Conservation (phyloP, 2,797 vertebrate genomes). For the Poeciliopsis paucimaculata region DNA sequence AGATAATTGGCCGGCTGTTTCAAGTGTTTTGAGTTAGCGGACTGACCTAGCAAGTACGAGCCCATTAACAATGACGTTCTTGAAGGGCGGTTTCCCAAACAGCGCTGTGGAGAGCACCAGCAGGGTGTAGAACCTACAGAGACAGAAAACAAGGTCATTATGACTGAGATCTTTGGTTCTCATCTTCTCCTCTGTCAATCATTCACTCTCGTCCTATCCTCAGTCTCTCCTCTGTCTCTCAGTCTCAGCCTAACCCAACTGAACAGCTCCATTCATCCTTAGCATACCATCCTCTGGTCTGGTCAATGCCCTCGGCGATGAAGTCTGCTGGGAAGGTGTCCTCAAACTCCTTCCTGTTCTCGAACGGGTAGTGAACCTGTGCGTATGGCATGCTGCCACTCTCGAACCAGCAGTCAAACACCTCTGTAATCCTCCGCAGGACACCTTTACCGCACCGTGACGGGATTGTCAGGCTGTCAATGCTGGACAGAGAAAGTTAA, state of each 20-base stretch:
- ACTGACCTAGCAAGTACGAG: slow-evolving; percentile 92
- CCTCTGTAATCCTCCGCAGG: slow-evolving; percentile 87
- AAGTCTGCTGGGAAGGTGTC: slow-evolving; percentile 96
- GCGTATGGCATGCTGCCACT: slow-evolving; percentile 99
- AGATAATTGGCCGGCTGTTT: background rate
- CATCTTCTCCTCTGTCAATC: background rate
- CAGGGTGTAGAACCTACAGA: slow-evolving; percentile 94
- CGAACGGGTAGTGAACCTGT: slow-evolving; percentile 95
- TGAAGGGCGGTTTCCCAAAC: slow-evolving; percentile 95
- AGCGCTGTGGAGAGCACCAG: slow-evolving; percentile 95
- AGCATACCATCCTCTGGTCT: slow-evolving; percentile 95
- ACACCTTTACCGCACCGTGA: slow-evolving; percentile 89
- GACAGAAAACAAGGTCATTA: slow-evolving; percentile 22
- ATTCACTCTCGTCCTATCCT: slow-evolving; percentile 9
- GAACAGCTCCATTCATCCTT: slow-evolving; percentile 10
- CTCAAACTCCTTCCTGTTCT: slow-evolving; percentile 91
- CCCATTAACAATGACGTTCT: slow-evolving; percentile 97
- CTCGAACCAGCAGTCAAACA: slow-evolving; percentile 99
- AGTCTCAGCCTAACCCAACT: background rate
- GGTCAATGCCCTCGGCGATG: slow-evolving; percentile 99
- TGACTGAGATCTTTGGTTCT: background rate
- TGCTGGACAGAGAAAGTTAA: slow-evolving; percentile 70
- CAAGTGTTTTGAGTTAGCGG: background rate
- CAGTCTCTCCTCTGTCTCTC: slow-evolving; percentile 19
- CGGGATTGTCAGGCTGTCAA: slow-evolving; percentile 88